These are phyloP conservation scores for Archips crataeganus DNA, from an alignment of 2,888 invertebrate species.

Conservation along the genomic window DNA sequence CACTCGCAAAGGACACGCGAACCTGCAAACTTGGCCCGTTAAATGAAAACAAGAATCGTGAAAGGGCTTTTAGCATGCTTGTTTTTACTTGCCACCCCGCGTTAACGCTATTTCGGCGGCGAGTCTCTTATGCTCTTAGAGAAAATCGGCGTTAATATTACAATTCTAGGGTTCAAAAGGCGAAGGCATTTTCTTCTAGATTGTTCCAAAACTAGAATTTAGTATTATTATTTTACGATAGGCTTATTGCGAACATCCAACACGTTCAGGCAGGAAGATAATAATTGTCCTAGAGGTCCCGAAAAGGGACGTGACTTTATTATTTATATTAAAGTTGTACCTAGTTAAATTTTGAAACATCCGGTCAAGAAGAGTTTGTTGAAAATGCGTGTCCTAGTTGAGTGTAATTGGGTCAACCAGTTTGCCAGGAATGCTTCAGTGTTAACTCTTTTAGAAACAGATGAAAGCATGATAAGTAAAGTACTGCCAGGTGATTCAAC, in stretches of 20 bases:
- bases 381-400: conserved; percentile 7
- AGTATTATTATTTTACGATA: background rate
- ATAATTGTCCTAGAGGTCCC: background rate
- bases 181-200: background rate
- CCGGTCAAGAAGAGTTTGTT: conserved; percentile 7
- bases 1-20: conserved; percentile 49
- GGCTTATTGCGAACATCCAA: background rate
- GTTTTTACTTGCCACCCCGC: conserved; percentile 16
- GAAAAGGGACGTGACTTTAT: background rate
- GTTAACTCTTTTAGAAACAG: conserved; percentile 9
- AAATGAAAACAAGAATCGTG: conserved; percentile 44
- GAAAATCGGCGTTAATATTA: conserved; percentile 7
- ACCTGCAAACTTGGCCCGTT: conserved; percentile 51
- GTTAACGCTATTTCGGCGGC: conserved; percentile 13
- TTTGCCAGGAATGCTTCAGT: background rate
- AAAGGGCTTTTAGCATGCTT: conserved; percentile 29
- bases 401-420: conserved; percentile 4
- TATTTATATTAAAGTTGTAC: conserved; percentile 1
- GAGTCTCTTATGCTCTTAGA: conserved; percentile 1
- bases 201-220: background rate
- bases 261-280: background rate
- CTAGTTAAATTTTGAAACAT: background rate
- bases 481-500: conserved; percentile 9
- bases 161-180: background rate
- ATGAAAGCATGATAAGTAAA: conserved; percentile 3